Evolutionary conservation across 2,888 invertebrate species (phyloP).

Genomic region (Nephrotoma appendiculata): DNA sequence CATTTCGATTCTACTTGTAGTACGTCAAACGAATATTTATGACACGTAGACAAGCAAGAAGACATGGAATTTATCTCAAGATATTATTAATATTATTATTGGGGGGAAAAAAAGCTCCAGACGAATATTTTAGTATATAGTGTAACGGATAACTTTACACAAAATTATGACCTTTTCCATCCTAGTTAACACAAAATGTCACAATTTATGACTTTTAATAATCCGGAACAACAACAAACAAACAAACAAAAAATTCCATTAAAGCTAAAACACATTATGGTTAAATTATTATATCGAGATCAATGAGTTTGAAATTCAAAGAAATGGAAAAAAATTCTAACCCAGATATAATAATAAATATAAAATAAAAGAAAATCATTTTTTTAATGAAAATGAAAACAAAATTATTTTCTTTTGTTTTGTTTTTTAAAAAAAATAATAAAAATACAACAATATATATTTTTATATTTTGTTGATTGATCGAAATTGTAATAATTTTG

Average conservation of each 20-base stretch:
- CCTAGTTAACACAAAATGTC: background rate
- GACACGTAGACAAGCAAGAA: background rate
- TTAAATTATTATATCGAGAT: background rate
- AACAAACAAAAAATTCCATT: background rate
- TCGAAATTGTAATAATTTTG: background rate
- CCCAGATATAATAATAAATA: background rate
- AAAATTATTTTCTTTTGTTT: background rate
- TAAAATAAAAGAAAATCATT: background rate
- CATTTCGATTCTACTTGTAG: background rate
- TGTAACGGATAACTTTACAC: background rate
- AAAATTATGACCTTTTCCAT: background rate
- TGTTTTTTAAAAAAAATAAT: too few relatives aligned
- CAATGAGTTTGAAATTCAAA: background rate
- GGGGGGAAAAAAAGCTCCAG: too few relatives aligned
- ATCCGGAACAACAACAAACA: background rate
- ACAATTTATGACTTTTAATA: background rate
- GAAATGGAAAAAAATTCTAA: background rate
- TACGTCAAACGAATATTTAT: background rate
- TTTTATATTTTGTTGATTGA: background rate
- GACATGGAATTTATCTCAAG: background rate
- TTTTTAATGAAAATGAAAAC: background rate
- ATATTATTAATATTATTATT: background rate
- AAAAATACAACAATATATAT: background rate
- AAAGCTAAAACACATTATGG: background rate
- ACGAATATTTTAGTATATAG: too few relatives aligned